Percentiles rank a stretch among this genome's conserved stretches.
Conservation (phyloP, 2,888 invertebrate species). For the Andricus quercusramuli region DNA sequence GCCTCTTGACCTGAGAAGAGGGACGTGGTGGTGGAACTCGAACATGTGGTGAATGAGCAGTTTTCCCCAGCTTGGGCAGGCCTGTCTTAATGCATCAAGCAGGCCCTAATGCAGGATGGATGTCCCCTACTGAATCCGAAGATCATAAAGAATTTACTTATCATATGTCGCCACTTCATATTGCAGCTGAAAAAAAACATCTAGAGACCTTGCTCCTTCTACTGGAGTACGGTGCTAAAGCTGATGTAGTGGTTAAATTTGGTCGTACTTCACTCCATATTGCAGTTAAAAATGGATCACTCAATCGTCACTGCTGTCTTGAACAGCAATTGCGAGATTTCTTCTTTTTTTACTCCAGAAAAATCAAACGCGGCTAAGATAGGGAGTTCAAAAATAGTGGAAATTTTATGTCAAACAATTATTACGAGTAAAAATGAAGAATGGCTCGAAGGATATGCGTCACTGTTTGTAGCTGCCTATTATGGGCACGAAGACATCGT, state of each 20-base stretch:
- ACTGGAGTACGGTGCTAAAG: slow-evolving; percentile 30
- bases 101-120: not conserved
- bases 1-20: too few species aligned
- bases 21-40: too few species aligned
- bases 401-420: not conserved
- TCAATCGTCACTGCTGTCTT: not conserved
- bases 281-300: not conserved
- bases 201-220: slow-evolving; percentile 42
- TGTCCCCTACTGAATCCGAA: not conserved
- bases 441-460: not conserved
- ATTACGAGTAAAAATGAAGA: not conserved
- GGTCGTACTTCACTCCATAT: slow-evolving; percentile 43
- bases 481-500: not conserved
- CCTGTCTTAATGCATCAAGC: not conserved
- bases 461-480: not conserved
- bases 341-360: slow-evolving; percentile 16
- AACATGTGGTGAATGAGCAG: too few species aligned
- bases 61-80: too few species aligned
- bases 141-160: slow-evolving; percentile 1
- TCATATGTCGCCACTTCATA: slow-evolving; percentile 28
- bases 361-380: slow-evolving; percentile 30
- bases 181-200: slow-evolving; percentile 43
- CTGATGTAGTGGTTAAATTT: slow-evolving; percentile 35
- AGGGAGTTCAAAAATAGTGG: not conserved
- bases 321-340: not conserved